phyloP scores from a whole-genome alignment of 2,113 vertebrate species.

The Etheostoma cragini region DNA sequence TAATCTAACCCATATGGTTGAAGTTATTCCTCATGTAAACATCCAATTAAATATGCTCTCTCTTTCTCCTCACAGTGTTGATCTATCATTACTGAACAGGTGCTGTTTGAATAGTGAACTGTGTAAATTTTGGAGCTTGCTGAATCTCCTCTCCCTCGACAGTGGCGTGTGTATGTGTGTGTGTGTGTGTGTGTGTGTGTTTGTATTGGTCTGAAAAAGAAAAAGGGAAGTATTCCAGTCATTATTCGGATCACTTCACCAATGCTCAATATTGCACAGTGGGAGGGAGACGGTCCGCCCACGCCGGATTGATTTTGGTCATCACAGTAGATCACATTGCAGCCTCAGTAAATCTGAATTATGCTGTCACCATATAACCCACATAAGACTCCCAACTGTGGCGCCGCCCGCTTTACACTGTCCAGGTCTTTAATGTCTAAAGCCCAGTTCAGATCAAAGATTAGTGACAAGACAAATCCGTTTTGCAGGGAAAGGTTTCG shows the following conservation, averaged over 20 bases:
- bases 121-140: slow-evolving; percentile 48
- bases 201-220: neutral
- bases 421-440: slow-evolving; percentile 10
- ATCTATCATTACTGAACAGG: slow-evolving; percentile 74
- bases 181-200: slow-evolving; percentile 10
- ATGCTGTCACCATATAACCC: slow-evolving; percentile 32
- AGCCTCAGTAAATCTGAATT: slow-evolving; percentile 63
- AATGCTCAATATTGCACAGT: slow-evolving; percentile 14
- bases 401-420: neutral
- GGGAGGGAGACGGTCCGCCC: slow-evolving; percentile 15
- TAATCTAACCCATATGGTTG: slow-evolving; percentile 72
- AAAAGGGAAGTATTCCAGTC: slow-evolving; percentile 24
- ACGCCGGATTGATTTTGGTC: slow-evolving; percentile 57
- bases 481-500: no score
- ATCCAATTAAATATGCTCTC: slow-evolving; percentile 72
- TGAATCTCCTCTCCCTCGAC: slow-evolving; percentile 36
- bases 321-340: slow-evolving; percentile 59
- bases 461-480: no score
- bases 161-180: neutral
- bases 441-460: no score
- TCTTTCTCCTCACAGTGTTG: slow-evolving; percentile 58
- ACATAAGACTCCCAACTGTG: slow-evolving; percentile 22
- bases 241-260: slow-evolving; percentile 37
- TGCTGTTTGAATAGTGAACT: slow-evolving; percentile 68
- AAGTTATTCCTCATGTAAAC: slow-evolving; percentile 73